Evolutionary conservation across 2,797 vertebrate genomes (phyloP), one percentile per base, ranked within the genome.

Genomic region (Siniperca scherzeri): DNA sequence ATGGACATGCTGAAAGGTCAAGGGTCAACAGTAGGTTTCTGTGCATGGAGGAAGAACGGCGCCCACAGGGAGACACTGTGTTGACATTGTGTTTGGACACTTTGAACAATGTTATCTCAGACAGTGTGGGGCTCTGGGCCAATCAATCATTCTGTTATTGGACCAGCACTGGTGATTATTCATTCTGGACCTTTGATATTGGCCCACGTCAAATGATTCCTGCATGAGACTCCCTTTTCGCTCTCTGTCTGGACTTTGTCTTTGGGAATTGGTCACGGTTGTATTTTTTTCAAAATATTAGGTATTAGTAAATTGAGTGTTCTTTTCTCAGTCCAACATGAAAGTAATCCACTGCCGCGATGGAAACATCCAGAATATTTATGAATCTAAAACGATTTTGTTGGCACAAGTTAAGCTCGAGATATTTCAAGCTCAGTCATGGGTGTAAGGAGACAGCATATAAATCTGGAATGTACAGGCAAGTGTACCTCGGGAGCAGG

Each of bases 81-180:
- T 95, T 96, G 92, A 94, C 88, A 88, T 88, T 94, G 86, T 78
- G 88, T 90, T 94, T 82, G 86, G 85, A 87, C 90, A 89, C 93
- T 94, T 92, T 92, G 89, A 95, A 93, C 93, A 89, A 80, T 95
- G 91, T 94, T 92, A 93, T 93, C 93, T 91, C 90, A 92, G 93
- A 94, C 93, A 85, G 81, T 90, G 81, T 77, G 81, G 27, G 83
- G 78, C 80, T 91, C 59, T 74, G 87, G 64, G 75, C 81, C 83
- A 91, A 94, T 95, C 93, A 91, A 93, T 95, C 95, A 95, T 92
- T 88, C 72, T 93, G 91, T 92, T 93, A 94, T 91, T 94, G 91
- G 87, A 81, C 65, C 87, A 82, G 87, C 80, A 61, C 66, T 2
- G 84, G 93, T 92, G 77, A 93, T 95, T 91, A 92, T 88, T 94